Conservation (phyloP, 2,797 vertebrate genomes). For the Acipenser transmontanus region DNA sequence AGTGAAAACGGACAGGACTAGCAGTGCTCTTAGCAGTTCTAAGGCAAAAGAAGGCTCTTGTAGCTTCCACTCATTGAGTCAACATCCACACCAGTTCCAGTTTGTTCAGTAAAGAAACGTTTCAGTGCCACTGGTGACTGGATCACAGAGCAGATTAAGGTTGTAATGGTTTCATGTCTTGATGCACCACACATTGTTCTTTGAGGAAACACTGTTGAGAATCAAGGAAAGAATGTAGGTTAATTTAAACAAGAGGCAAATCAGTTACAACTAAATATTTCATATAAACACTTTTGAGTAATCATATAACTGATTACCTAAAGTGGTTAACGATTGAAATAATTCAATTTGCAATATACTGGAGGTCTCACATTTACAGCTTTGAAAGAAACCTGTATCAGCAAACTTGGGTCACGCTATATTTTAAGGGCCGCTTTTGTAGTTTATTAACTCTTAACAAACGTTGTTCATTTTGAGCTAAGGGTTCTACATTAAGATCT, state of each 20-base stretch:
- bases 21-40: slow-evolving; percentile 3
- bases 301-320: neutral
- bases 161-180: neutral
- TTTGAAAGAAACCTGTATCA: neutral
- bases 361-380: neutral
- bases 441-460: too few relatives aligned
- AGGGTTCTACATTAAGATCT: too few relatives aligned
- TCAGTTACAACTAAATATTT: neutral
- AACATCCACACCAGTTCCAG: too few relatives aligned
- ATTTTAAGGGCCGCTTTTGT: too few relatives aligned
- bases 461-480: too few relatives aligned
- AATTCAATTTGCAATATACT: neutral
- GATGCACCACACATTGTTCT: neutral
- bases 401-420: too few relatives aligned
- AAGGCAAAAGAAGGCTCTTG: slow-evolving; percentile 12
- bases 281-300: neutral
- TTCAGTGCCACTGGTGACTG: neutral
- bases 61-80: neutral
- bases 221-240: neutral
- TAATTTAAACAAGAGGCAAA: neutral
- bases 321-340: neutral
- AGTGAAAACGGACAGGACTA: neutral
- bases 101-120: neutral
- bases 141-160: slow-evolving; percentile 1
- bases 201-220: neutral